Base-by-base conservation (phyloP, 2,888 invertebrate species). In the Yponomeuta plumbellus region DNA sequence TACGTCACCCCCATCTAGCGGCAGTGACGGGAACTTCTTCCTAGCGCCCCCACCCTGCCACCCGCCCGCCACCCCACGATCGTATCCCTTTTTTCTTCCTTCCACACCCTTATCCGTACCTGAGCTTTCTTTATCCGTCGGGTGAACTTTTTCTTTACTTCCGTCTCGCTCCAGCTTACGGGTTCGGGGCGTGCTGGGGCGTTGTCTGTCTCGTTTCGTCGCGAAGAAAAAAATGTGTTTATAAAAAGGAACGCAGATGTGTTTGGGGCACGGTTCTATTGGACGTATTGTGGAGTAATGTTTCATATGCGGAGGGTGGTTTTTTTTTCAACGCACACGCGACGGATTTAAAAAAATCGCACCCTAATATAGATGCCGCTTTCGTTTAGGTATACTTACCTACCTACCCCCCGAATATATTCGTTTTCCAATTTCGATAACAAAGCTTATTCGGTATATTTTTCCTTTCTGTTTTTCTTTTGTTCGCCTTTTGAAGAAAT, bases 31-130 rank as follows among this genome's bases (percentile, higher is more conserved):
- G 88, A 88, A 90, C 85, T 80, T 79, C 79, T 69, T 74, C 70
- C 74, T 68, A 69, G 70, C 67, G 70, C 70, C 76, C 79, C 80
- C 78, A 81, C 76, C 77, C 80, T 74, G 69, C 69, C 70, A 83
- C 80, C 68, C 66, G 75, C 80, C 68, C 66, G 75, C 84, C 86
- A 83, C 87, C 87, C 88, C 83, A 82, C 81, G 76, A 39, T 80
- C 82, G 82, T 87, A 88, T 89, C 88, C 88, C 88, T 89, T 90
- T 88, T 90, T 88, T 88, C 88, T 88, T 87, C 81, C 79, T 86
- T 86, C 85, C 87, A 87, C 88, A 88, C 90, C 90, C 89, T 89
- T 89, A 88, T 86, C 87, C 86, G 75, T 91, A 91, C 90, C 90
- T 91, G 91, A 81, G 86, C 86, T 90, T 91, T 91, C 91, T 91